Percentiles rank a stretch among this genome's conserved stretches.
Evolutionary conservation across 2,797 vertebrate genomes (phyloP).

Genomic region (Melanotaenia maccullochi): DNA sequence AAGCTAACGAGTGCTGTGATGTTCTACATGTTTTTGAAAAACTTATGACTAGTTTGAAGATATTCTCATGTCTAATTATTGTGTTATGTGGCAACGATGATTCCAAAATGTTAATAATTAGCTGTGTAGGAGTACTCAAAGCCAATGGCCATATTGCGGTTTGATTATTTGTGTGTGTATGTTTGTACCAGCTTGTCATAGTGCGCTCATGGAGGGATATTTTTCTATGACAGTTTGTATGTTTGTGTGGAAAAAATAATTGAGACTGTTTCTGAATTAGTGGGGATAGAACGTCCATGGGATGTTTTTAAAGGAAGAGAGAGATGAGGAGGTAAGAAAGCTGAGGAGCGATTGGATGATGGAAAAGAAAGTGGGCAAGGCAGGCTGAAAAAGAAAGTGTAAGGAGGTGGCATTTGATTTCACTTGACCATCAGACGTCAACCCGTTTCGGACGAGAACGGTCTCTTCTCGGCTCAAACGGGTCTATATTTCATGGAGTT

Average conservation of each 20-base stretch:
- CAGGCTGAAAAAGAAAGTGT: slow-evolving; percentile 31
- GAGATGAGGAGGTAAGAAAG: slow-evolving; percentile 29
- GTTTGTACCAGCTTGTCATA: slow-evolving; percentile 78
- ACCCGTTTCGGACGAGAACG: slow-evolving; percentile 31
- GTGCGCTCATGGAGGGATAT: slow-evolving; percentile 82
- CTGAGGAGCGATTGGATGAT: slow-evolving; percentile 32
- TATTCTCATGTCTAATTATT: slow-evolving; percentile 81
- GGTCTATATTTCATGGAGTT: slow-evolving; percentile 44
- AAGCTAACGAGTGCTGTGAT: slow-evolving; percentile 87
- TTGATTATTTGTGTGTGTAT: slow-evolving; percentile 71
- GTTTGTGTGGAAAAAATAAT: slow-evolving; percentile 67
- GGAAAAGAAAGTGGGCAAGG: slow-evolving; percentile 68
- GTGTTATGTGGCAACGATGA: slow-evolving; percentile 77
- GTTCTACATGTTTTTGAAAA: slow-evolving; percentile 80
- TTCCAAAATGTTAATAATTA: slow-evolving; percentile 76
- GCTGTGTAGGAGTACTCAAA: slow-evolving; percentile 80
- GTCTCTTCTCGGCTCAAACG: slow-evolving; percentile 22
- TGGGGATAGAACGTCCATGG: slow-evolving; percentile 26
- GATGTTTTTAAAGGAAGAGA: slow-evolving; percentile 21
- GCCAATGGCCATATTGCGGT: slow-evolving; percentile 80
- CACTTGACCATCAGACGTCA: slow-evolving; percentile 66
- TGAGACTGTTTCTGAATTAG: slow-evolving; percentile 58
- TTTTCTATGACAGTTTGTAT: slow-evolving; percentile 78
- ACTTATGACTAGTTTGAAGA: slow-evolving; percentile 81
- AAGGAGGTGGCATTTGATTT: slow-evolving; percentile 57